Conservation (phyloP, 2,797 vertebrate genomes). For the Dermochelys coriacea region DNA sequence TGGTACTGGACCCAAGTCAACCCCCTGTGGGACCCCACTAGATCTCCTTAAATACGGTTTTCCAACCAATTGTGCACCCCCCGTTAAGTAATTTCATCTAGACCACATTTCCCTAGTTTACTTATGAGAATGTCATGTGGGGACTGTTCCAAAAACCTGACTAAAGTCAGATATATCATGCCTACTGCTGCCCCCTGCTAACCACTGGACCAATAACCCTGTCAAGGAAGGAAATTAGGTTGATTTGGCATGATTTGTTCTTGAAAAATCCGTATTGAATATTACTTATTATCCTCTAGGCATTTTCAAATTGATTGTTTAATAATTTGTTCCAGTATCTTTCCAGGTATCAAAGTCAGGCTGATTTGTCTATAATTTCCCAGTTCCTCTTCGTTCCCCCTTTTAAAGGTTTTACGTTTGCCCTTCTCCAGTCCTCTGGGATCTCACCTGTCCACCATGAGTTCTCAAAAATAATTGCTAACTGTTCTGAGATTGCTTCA, state of each 20-base stretch:
- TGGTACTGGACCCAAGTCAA: background rate
- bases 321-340: background rate
- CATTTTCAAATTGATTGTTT: background rate
- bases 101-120: background rate
- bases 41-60: background rate
- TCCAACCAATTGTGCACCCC: background rate
- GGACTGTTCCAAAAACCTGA: background rate
- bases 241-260: background rate
- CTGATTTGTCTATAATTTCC: background rate
- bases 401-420: background rate
- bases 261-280: background rate
- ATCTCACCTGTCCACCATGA: background rate
- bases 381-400: background rate
- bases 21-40: background rate
- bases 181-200: background rate
- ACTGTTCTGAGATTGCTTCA: background rate
- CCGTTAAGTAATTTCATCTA: background rate
- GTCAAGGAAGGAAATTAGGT: background rate
- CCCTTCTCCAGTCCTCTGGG: background rate
- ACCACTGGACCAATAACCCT: background rate
- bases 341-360: background rate
- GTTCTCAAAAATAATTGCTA: background rate
- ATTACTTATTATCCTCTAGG: background rate
- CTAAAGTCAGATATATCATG: background rate
- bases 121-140: background rate